Percentiles rank a stretch among this genome's conserved stretches.
These are phyloP conservation scores for Vidua macroura DNA, from an alignment of 2,113 vertebrate genomes.

Conservation along the genomic window DNA sequence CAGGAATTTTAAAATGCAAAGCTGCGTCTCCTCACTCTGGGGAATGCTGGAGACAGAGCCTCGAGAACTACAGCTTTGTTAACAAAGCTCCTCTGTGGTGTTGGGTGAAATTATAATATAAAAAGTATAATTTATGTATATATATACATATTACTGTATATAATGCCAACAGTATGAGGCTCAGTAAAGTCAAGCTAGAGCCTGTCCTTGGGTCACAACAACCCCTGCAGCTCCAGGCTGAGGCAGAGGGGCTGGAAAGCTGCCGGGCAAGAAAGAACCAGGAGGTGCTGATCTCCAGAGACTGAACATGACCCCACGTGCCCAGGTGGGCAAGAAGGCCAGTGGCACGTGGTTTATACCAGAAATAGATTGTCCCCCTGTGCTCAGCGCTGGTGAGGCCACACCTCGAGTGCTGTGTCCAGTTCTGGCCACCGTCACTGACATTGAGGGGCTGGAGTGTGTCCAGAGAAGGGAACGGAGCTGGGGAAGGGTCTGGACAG, in stretches of 20 bases:
- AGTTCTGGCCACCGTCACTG: neutral
- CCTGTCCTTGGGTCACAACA: neutral
- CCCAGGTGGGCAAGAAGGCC: neutral
- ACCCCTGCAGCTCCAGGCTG: neutral
- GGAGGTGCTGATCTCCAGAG: neutral
- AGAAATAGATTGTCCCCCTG: neutral
- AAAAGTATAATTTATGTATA: no score
- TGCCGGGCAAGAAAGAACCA: accelerated
- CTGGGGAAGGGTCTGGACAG: neutral
- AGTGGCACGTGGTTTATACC: neutral
- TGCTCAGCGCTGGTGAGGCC: neutral
- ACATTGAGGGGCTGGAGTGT: accelerated
- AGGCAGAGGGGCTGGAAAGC: neutral
- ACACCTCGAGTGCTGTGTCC: neutral
- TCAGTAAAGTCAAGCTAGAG: neutral
- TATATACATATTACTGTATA: neutral
- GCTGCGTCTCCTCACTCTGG: neutral
- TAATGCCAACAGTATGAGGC: neutral
- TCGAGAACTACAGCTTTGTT: neutral
- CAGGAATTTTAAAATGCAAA: neutral
- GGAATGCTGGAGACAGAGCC: neutral
- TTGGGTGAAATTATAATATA: neutral
- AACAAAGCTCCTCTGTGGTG: neutral
- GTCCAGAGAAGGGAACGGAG: neutral
- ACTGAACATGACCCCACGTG: neutral